These are phyloP conservation scores for Macrotrachela quadricornifera DNA, from an alignment of 1,140 invertebrate species.

Conservation along the genomic window DNA sequence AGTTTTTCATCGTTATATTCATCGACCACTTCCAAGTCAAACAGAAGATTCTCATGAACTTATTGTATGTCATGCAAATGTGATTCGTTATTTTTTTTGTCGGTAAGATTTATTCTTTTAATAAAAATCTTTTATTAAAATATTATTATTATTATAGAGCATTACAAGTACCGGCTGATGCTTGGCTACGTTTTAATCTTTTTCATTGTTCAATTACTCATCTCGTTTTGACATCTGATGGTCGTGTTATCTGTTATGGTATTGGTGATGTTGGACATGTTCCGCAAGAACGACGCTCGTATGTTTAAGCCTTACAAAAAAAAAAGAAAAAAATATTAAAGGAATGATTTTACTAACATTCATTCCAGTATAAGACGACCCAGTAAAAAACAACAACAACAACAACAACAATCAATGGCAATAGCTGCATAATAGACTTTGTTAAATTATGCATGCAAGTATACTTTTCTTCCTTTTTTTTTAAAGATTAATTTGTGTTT, in stretches of 20 bases:
- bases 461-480: too few relatives aligned
- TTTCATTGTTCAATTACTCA: conserved; percentile 81
- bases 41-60: conserved; percentile 65
- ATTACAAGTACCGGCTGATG: conserved; percentile 85
- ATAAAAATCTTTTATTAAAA: neutral
- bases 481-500: too few relatives aligned
- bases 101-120: conserved; percentile 14
- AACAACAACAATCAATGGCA: too few relatives aligned
- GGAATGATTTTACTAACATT: too few relatives aligned
- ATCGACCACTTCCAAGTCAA: conserved; percentile 59
- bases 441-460: too few relatives aligned
- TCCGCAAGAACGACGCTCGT: conserved; percentile 35
- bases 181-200: conserved; percentile 71
- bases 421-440: too few relatives aligned
- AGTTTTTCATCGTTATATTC: conserved; percentile 75
- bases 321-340: too few relatives aligned
- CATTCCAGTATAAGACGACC: too few relatives aligned
- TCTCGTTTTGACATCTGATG: conserved; percentile 59
- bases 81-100: conserved; percentile 90
- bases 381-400: too few relatives aligned
- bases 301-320: too few relatives aligned
- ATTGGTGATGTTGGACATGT: conserved; percentile 75
- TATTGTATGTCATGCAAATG: conserved; percentile 89
- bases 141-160: conserved; percentile 43
- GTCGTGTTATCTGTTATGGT: conserved; percentile 52